Evolutionary conservation across 2,113 vertebrate species (phyloP).

Genomic region (Microcebus lehilahytsara): DNA sequence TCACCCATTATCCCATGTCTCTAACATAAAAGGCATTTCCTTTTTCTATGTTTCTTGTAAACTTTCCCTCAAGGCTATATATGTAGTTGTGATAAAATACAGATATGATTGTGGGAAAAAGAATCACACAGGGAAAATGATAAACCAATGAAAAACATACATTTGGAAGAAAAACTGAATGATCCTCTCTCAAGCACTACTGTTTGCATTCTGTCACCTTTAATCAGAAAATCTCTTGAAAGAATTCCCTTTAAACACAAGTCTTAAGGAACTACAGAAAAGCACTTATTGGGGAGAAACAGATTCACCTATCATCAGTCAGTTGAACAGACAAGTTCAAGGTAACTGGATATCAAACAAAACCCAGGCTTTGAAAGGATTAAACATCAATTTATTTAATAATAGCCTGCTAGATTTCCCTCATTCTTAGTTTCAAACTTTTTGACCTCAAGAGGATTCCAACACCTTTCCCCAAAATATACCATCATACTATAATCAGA

Average conservation of each 20-base stretch:
- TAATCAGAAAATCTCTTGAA: conserved; percentile 32
- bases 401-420: not conserved
- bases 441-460: not conserved
- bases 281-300: not conserved
- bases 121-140: not conserved
- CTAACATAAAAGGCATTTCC: not conserved
- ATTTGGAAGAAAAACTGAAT: not conserved
- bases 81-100: not conserved
- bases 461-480: not conserved
- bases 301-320: not conserved
- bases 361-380: conserved; percentile 27
- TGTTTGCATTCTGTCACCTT: not conserved
- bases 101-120: not conserved
- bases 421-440: conserved; percentile 34
- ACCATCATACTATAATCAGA: not conserved
- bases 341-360: conserved; percentile 20
- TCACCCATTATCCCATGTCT: not conserved
- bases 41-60: not conserved
- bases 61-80: not conserved
- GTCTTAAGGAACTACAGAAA: not conserved
- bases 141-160: conserved; percentile 2
- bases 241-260: not conserved
- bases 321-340: not conserved
- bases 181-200: not conserved
- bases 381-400: conserved; percentile 44